Percentiles rank a stretch among this genome's conserved stretches.
These are phyloP conservation scores for Sebastes iracundus DNA, from an alignment of 2,797 vertebrate species.

Conservation along the genomic window DNA sequence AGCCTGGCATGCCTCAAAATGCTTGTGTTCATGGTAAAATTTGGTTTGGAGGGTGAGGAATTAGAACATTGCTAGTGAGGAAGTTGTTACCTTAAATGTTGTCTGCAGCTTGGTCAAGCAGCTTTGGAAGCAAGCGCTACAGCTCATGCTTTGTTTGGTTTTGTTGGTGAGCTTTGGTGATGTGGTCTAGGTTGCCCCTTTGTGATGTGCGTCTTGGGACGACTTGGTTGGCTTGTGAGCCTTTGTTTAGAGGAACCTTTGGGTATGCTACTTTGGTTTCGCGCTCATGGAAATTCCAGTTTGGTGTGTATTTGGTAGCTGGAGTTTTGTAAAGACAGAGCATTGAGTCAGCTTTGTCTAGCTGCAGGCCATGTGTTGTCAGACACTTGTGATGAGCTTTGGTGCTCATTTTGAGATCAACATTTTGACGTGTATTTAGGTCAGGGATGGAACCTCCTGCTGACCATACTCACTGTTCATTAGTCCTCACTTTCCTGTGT, in stretches of 20 bases:
- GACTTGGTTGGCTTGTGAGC: not conserved
- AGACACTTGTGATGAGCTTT: not conserved
- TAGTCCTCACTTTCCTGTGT: not conserved
- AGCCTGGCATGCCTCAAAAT: no score
- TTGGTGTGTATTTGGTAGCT: no score
- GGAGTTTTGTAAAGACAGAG: no score
- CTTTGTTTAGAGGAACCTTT: not conserved
- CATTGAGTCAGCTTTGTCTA: not conserved
- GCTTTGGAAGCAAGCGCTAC: not conserved
- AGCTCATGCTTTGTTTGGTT: not conserved
- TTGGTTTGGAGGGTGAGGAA: no score
- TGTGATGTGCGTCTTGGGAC: no score
- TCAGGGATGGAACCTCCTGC: not conserved
- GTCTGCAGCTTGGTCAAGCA: no score
- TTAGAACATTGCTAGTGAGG: not conserved
- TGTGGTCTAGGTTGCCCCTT: no score
- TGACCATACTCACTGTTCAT: no score
- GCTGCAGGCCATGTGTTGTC: not conserved
- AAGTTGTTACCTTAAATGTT: not conserved
- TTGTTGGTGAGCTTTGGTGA: not conserved
- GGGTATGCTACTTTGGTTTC: no score
- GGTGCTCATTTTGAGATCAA: not conserved
- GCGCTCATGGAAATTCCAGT: no score
- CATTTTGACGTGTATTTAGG: not conserved
- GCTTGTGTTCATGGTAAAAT: no score